phyloP scores from a whole-genome alignment of 2,113 vertebrate genomes.

The Ptilorrhoa leucosticta region DNA sequence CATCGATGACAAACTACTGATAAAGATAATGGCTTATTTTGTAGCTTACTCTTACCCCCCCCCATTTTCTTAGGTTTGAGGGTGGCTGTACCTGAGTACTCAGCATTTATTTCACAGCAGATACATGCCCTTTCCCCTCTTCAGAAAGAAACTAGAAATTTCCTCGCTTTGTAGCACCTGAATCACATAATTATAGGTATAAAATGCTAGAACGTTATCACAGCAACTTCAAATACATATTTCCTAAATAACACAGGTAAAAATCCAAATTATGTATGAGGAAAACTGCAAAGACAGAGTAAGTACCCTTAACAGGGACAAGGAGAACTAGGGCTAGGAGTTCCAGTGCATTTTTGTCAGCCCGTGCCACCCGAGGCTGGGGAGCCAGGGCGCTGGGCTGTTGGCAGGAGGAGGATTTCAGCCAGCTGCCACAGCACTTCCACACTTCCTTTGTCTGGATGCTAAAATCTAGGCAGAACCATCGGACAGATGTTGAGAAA shows the following conservation, averaged over 20 bases:
- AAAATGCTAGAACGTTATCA: not conserved
- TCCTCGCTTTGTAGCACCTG: not conserved
- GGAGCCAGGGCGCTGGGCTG: not conserved
- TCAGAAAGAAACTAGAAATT: not conserved
- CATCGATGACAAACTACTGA: not conserved
- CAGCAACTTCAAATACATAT: not conserved
- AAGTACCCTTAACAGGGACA: not conserved
- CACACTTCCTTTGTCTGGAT: not conserved
- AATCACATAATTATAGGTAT: not conserved
- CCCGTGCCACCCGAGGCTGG: rapidly evolving
- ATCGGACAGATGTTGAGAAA: not conserved
- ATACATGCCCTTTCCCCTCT: not conserved
- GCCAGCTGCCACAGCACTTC: not conserved
- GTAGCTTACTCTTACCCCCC: not conserved
- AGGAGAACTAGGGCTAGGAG: not conserved
- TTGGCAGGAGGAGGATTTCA: not conserved
- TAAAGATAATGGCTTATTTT: constrained; percentile 23
- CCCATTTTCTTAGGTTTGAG: not conserved
- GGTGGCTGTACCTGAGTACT: not conserved
- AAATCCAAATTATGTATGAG: not conserved
- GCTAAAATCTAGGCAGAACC: not conserved
- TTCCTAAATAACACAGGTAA: not conserved
- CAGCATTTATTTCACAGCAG: constrained; percentile 5
- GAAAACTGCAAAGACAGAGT: not conserved
- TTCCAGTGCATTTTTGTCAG: not conserved